phyloP scores from a whole-genome alignment of 2,797 vertebrate species.

The Gadopsis marmoratus region DNA sequence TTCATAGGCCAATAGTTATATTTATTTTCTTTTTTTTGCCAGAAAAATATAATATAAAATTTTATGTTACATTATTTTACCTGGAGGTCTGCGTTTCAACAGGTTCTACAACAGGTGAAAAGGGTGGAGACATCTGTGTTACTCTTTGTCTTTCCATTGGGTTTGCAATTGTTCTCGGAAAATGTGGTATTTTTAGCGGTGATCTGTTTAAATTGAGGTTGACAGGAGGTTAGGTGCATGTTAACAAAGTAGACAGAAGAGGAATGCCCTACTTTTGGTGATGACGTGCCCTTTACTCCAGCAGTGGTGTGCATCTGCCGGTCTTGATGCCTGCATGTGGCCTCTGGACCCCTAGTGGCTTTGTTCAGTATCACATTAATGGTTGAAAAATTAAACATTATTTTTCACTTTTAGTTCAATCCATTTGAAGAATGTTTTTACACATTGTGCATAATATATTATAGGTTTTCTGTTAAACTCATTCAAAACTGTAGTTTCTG shows the following conservation, averaged over 20 bases:
- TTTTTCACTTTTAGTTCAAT: constrained; percentile 11
- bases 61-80: not conserved
- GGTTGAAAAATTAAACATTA: constrained; percentile 16
- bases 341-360: constrained; percentile 37
- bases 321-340: constrained; percentile 28
- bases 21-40: not conserved
- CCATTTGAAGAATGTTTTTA: constrained; percentile 3
- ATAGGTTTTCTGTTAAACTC: not conserved
- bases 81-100: constrained; percentile 3
- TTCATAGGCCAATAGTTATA: too few relatives aligned
- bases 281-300: constrained; percentile 63
- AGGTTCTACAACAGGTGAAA: not conserved
- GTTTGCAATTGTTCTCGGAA: constrained; percentile 12
- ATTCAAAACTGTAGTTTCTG: not conserved
- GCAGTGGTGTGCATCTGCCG: constrained; percentile 39
- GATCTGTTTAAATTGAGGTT: constrained; percentile 42
- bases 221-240: constrained; percentile 41
- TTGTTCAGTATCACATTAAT: constrained; percentile 27
- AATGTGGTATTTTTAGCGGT: constrained; percentile 20
- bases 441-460: not conserved
- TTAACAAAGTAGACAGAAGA: constrained; percentile 49
- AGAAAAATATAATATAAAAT: not conserved
- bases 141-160: not conserved
- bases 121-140: not conserved
- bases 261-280: constrained; percentile 60